Conservation (phyloP, 2,797 vertebrate genomes). For the Nannoperca obscura region DNA sequence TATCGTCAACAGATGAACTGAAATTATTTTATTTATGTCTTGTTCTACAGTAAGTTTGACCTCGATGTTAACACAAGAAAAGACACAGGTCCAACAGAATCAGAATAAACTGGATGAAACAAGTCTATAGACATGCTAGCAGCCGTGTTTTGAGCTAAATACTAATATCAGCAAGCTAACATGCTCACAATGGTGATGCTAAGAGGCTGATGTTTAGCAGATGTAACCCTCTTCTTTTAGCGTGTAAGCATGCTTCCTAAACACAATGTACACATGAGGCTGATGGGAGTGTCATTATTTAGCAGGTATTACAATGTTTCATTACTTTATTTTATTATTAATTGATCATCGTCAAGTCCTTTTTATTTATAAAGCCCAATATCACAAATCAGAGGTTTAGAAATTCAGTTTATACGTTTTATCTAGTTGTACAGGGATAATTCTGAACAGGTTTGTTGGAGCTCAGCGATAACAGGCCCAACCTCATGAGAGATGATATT, state of each 20-base stretch:
- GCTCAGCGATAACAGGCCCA: conserved; percentile 26
- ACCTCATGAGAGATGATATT: conserved; percentile 38
- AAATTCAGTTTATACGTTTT: not conserved
- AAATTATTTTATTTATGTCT: not conserved
- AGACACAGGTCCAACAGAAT: not conserved
- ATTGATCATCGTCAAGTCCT: not conserved
- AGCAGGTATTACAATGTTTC: not conserved
- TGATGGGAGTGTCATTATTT: not conserved
- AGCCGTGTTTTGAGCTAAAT: not conserved
- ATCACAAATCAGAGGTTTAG: not conserved
- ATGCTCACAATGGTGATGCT: too few species aligned
- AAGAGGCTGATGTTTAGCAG: not conserved
- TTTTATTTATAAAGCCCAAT: too few species aligned
- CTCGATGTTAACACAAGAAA: not conserved
- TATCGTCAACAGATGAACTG: not conserved
- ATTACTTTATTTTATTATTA: not conserved
- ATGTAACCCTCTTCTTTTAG: not conserved
- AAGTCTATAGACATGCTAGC: not conserved
- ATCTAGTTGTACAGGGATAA: conserved; percentile 2
- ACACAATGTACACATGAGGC: too few species aligned
- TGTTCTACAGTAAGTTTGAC: not conserved
- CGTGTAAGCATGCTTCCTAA: not conserved
- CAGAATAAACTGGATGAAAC: not conserved
- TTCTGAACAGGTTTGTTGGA: conserved; percentile 22
- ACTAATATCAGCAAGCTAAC: not conserved